phyloP scores from a whole-genome alignment of 2,888 invertebrate species.

The Xestia rhomboidea region DNA sequence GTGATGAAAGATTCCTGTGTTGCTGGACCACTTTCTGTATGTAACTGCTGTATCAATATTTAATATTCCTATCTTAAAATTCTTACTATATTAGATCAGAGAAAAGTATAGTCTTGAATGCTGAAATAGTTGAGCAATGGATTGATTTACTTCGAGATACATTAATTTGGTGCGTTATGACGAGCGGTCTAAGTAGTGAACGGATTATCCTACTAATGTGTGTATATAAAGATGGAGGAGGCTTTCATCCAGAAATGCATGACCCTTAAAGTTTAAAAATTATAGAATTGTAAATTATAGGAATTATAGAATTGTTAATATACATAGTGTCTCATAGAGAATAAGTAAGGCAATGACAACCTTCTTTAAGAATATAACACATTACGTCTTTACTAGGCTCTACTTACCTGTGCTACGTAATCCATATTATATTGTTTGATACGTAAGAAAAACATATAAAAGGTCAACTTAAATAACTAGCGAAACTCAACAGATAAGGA shows the following conservation, averaged over 20 bases:
- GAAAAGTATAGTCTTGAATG: constrained; percentile 20
- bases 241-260: no score
- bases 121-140: constrained; percentile 14
- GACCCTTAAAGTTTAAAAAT: no score
- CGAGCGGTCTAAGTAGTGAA: background rate
- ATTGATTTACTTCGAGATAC: constrained; percentile 9
- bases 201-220: background rate
- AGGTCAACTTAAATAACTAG: background rate
- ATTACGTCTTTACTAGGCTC: background rate
- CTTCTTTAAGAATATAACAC: background rate
- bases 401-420: background rate
- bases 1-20: constrained; percentile 42
- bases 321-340: background rate
- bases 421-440: background rate
- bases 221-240: no score
- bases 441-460: no score
- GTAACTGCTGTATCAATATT: constrained; percentile 48
- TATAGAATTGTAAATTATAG: no score
- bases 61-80: constrained; percentile 38
- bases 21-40: constrained; percentile 39
- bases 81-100: constrained; percentile 18
- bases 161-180: background rate
- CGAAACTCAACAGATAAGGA: background rate
- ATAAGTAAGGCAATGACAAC: background rate
- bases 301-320: no score